A percentile compares a stretch with the other conserved stretches of the same genome.
These are phyloP conservation scores for Drosophila littoralis DNA, from an alignment of 1,140 invertebrate species.

Conservation along the genomic window DNA sequence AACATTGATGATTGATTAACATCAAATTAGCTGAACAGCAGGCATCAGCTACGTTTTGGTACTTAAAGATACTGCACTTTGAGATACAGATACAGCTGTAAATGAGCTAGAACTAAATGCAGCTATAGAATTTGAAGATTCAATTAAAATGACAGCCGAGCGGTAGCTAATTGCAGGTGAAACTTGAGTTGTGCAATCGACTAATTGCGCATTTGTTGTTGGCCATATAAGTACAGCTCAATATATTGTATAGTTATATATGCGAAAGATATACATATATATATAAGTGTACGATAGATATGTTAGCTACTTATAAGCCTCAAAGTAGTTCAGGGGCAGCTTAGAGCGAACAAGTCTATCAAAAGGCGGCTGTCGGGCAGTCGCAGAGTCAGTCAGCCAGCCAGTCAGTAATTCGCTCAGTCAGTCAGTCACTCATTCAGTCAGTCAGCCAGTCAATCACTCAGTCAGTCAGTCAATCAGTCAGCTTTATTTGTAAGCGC, in stretches of 20 bases:
- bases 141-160: slow-evolving; percentile 7
- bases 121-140: slow-evolving; percentile 15
- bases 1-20: slow-evolving; percentile 41
- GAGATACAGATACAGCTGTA: slow-evolving; percentile 24
- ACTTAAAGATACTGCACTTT: slow-evolving; percentile 2
- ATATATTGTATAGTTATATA: slow-evolving; percentile 4
- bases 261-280: background rate
- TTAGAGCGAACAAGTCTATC: slow-evolving; percentile 23
- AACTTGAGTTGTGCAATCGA: slow-evolving; percentile 18
- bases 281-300: background rate
- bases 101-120: slow-evolving; percentile 35
- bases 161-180: slow-evolving; percentile 24
- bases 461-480: no score
- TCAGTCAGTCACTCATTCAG: no score
- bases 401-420: no score
- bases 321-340: slow-evolving; percentile 50
- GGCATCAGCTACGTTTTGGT: background rate
- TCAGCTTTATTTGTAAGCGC: no score
- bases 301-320: slow-evolving; percentile 9
- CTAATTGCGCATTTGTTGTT: slow-evolving; percentile 37
- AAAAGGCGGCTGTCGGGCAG: slow-evolving; percentile 8
- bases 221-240: slow-evolving; percentile 3
- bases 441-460: no score
- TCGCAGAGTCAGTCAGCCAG: background rate
- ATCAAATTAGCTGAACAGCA: slow-evolving; percentile 34